Base-by-base conservation (phyloP, 2,113 vertebrate species). In the Lycaon pictus region DNA sequence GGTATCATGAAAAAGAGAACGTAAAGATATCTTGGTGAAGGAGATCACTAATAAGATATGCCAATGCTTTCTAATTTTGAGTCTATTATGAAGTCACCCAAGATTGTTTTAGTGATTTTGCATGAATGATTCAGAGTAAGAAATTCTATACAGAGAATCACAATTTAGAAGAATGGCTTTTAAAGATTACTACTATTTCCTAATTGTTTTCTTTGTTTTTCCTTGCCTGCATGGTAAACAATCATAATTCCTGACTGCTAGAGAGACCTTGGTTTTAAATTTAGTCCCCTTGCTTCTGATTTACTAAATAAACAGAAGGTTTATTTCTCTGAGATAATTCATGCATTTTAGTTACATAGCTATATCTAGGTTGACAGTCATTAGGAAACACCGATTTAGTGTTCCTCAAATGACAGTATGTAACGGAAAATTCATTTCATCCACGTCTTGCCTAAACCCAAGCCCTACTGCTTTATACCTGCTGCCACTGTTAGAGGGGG, bases 1-100 rank as follows among this genome's bases (percentile, higher is more conserved):
- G 53, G 37, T 88, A 97, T 72, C 53, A 92, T 71, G 77, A 98
- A 98, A 98, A 97, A 96, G 81, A 92, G 79, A 95, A 95, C 97
- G 93, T 85, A 87, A 94, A 90, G 98, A 97, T 96, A 90, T 92
- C 71, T 91, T 93, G 67, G 95, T 91, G 92, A 98, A 92, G 11
- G 77, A 37, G 96, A 97, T 96, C 83, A 96, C 96, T 98, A 92
- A 97, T 98, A 98, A 98, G 96, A 97, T 92, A 94, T 27, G 15
- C 0, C 84, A 95, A 96, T 93, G 97, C 96, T 98, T 98, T 93
- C 97, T 97, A 97, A 84, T 98, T 98, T 97, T 95, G 84, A 98
- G 84, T 65, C 92, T 96, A 74, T 2, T 0, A 56, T 88, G 90
- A 97, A 98, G 80, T 88, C 93, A 98, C 97, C 90, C 95, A 95